A percentile compares a stretch with the other conserved stretches of the same genome.
Evolutionary conservation across 2,888 invertebrate genomes (phyloP).

Genomic region (Caenorhabditis uteleia): DNA sequence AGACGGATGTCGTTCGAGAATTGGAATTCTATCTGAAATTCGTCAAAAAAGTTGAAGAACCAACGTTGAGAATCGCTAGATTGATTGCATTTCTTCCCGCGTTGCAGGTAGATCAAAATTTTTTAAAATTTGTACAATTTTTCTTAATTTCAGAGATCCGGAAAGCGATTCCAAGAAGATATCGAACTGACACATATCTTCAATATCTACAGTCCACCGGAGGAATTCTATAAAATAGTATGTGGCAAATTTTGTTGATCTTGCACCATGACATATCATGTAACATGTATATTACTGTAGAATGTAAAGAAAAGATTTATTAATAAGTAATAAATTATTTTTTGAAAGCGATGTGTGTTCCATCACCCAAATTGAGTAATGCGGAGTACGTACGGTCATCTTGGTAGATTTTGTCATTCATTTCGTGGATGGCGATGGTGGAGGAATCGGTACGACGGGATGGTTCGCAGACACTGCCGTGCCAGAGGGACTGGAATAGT

Average conservation of each 20-base stretch:
- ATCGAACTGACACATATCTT: constrained; percentile 23
- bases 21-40: constrained; percentile 14
- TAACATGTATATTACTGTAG: no score
- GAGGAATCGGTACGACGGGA: background rate
- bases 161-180: constrained; percentile 29
- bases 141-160: no score
- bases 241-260: constrained; percentile 23
- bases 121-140: no score
- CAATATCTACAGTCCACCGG: constrained; percentile 21
- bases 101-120: no score
- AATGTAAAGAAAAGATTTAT: no score
- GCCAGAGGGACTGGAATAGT: constrained; percentile 27
- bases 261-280: no score
- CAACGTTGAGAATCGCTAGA: constrained; percentile 15
- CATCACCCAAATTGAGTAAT: constrained; percentile 66
- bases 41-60: constrained; percentile 17
- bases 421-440: constrained; percentile 13
- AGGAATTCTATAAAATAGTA: constrained; percentile 25
- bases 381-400: constrained; percentile 61
- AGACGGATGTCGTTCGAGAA: constrained; percentile 22
- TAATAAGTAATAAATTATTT: no score
- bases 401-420: constrained; percentile 26
- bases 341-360: constrained; percentile 60
- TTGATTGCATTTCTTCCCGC: constrained; percentile 20
- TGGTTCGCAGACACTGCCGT: constrained; percentile 8